Evolutionary conservation across 1,140 invertebrate species (phyloP), one percentile per base, ranked within the genome.

Genomic region (Catajapyx aquilonaris): DNA sequence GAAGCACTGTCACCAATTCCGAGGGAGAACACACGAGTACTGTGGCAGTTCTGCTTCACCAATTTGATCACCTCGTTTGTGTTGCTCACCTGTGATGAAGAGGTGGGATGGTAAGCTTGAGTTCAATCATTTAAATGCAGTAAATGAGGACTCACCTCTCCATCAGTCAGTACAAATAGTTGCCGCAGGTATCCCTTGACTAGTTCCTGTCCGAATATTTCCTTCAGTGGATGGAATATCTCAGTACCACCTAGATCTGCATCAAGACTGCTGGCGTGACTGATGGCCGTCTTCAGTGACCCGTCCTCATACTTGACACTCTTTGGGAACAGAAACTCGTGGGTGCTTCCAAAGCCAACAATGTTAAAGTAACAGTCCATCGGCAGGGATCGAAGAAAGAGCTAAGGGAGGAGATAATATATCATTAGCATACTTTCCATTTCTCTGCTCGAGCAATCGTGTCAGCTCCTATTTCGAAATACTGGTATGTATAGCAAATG

Each of bases 81-180:
- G n/a, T n/a, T n/a, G n/a, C n/a, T n/a, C n/a, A n/a, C n/a, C n/a
- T n/a, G n/a, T n/a, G n/a, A n/a, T n/a, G n/a, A n/a, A n/a, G n/a
- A n/a, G n/a, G n/a, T n/a, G n/a, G n/a, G n/a, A n/a, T n/a, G n/a
- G n/a, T n/a, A n/a, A n/a, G n/a, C n/a, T 28, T 28, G 31, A 17
- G 37, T 2, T 33, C 17, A 4, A 31, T 38, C 3, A 42, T 23
- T 17, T 13, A 16, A 15, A 34, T 5, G 31, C 41, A 40, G 20
- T 31, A 10, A 32, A 37, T n/a, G 11, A 9, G 37, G 30, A 7
- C 34, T 35, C 11, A 55, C 55, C 31, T 49, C 48, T 19, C 57
- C 57, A 41, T 60, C 57, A n/a, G 57, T 57, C 3, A 60, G 35
- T 5, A 59, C 37, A 41, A 58, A 53, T 9, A 59, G 45, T 41